Evolutionary conservation across 53 echinoderm and acorn worm genomes (phyloP).

Genomic region (Holothuria scabra): DNA sequence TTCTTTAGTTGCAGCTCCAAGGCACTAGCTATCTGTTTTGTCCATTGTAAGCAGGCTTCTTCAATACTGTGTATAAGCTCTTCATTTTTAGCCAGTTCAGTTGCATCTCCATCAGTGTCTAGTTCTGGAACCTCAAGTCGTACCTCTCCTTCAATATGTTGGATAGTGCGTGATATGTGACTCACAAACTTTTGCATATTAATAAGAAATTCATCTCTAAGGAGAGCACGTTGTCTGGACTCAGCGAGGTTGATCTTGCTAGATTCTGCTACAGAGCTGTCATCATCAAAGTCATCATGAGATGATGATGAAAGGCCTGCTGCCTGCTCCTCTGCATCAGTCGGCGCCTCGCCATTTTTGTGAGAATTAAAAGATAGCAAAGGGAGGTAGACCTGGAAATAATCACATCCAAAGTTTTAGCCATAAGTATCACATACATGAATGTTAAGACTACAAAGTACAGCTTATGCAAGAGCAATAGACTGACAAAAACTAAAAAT

Average conservation of each 20-base stretch:
- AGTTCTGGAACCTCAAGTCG: slow-evolving; percentile 89
- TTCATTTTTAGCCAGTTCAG: slow-evolving; percentile 84
- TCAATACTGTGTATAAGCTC: slow-evolving; percentile 84
- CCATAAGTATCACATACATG: too few species aligned
- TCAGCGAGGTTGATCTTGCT: slow-evolving; percentile 75
- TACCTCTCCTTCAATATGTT: slow-evolving; percentile 99
- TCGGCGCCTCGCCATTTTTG: slow-evolving; percentile 86
- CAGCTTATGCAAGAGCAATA: too few species aligned
- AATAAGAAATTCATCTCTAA: slow-evolving; percentile 98
- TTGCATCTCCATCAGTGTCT: slow-evolving; percentile 75
- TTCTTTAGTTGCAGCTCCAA: slow-evolving; percentile 92
- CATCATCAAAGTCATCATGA: slow-evolving; percentile 56
- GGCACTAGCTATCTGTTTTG: slow-evolving; percentile 92
- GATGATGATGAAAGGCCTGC: slow-evolving; percentile 64
- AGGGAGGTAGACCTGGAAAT: slow-evolving; percentile 93
- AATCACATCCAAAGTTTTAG: too few species aligned
- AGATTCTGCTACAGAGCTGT: slow-evolving; percentile 54
- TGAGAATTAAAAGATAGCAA: slow-evolving; percentile 94
- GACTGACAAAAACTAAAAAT: too few species aligned
- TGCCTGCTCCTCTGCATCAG: slow-evolving; percentile 77
- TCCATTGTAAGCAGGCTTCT: slow-evolving; percentile 90
- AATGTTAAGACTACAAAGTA: too few species aligned
- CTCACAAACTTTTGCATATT: slow-evolving; percentile 99
- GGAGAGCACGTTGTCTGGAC: slow-evolving; percentile 77
- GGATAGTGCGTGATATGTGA: slow-evolving; percentile 96